phyloP scores from a whole-genome alignment of 2,797 vertebrate species.

The Sphenodon punctatus region DNA sequence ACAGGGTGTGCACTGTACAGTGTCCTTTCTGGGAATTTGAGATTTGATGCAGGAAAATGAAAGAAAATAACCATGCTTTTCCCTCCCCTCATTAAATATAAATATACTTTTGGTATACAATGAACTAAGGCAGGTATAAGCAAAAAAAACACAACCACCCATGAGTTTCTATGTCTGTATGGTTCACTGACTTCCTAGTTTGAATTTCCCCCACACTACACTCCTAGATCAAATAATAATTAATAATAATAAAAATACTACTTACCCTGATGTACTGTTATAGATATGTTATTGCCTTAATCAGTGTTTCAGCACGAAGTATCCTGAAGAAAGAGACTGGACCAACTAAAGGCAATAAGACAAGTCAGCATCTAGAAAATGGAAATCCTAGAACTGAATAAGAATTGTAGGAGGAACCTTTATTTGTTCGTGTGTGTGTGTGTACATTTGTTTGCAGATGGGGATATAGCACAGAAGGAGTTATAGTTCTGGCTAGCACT shows the following conservation, averaged over 20 bases:
- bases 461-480: no score
- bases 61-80: no score
- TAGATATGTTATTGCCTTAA: neutral
- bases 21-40: neutral
- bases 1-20: rapidly evolving
- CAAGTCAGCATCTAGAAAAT: neutral
- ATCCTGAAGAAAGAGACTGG: neutral
- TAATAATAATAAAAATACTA: neutral
- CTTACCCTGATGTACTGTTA: neutral
- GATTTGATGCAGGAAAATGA: no score
- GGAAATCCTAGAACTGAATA: neutral
- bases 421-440: rapidly evolving
- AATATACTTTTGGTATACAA: no score
- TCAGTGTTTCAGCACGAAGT: neutral
- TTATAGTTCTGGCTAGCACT: no score
- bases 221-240: neutral
- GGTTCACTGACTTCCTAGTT: no score
- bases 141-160: no score
- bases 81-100: no score
- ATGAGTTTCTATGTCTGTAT: no score
- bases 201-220: neutral
- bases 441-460: neutral
- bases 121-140: no score
- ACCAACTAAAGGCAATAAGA: neutral
- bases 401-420: no score